Conservation (phyloP, 2,888 invertebrate genomes). For the Stenodera caucasica region DNA sequence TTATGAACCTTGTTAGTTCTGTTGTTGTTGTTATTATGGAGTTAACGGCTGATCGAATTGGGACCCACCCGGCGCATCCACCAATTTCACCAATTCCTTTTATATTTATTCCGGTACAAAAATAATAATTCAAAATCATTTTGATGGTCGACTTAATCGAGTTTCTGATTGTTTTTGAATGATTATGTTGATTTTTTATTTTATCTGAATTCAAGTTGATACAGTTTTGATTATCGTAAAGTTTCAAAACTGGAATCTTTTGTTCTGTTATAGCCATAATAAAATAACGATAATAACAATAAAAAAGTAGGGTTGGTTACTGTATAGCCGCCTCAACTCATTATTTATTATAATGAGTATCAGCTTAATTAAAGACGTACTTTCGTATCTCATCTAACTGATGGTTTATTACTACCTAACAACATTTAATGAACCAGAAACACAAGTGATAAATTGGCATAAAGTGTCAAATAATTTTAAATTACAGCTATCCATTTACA, state of each 20-base stretch:
- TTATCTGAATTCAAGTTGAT: background rate
- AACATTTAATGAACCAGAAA: background rate
- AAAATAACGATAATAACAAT: background rate
- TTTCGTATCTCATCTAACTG: background rate
- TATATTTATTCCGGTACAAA: background rate
- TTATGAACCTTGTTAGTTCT: background rate
- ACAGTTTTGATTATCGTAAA: background rate
- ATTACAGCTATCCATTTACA: background rate
- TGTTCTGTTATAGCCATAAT: background rate
- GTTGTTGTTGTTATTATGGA: background rate
- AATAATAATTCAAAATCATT: background rate
- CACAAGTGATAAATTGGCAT: background rate
- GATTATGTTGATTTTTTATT: too few relatives aligned
- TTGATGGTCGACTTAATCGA: background rate
- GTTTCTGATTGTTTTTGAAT: background rate
- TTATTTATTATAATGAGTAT: slow-evolving; percentile 18
- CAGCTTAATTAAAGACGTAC: slow-evolving; percentile 7
- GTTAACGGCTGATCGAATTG: background rate
- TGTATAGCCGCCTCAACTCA: slow-evolving; percentile 7
- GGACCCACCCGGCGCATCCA: background rate
- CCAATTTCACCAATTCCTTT: background rate
- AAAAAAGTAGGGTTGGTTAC: background rate
- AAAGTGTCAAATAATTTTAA: slow-evolving; percentile 3
- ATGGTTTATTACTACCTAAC: slow-evolving; percentile 6
- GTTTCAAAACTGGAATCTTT: background rate